These are phyloP conservation scores for Pseudorectes ferrugineus DNA, from an alignment of 2,113 vertebrate species.

Conservation along the genomic window DNA sequence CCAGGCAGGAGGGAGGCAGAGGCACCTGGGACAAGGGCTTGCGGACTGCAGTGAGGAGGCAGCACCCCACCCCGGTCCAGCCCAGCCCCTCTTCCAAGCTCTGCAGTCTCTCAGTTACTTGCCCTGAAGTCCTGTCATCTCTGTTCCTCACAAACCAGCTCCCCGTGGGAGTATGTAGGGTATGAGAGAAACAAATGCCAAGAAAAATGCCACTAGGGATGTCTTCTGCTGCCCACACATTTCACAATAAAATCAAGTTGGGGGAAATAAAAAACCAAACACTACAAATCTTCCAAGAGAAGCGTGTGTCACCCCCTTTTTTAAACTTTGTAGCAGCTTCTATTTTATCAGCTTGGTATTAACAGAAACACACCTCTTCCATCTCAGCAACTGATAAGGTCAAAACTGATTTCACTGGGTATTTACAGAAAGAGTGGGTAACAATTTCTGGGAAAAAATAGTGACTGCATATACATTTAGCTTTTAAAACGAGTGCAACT, in stretches of 20 bases:
- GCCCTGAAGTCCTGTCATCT: background rate
- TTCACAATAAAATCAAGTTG: background rate
- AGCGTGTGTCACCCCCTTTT: background rate
- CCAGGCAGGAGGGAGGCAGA: background rate
- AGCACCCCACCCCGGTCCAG: fast-evolving
- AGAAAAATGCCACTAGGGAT: background rate
- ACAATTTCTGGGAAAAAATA: background rate
- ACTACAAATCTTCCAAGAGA: background rate
- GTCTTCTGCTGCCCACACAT: background rate
- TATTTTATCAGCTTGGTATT: background rate
- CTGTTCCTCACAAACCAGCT: background rate
- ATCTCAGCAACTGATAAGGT: background rate
- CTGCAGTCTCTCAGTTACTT: background rate
- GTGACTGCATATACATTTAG: background rate
- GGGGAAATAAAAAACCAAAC: background rate
- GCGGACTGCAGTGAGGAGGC: background rate
- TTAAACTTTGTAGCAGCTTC: background rate
- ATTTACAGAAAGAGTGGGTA: background rate
- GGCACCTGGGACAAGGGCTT: fast-evolving
- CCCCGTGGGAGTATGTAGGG: background rate
- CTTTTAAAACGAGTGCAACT: background rate
- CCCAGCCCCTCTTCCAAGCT: background rate
- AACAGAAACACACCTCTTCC: background rate
- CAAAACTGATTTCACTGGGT: background rate
- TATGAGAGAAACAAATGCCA: background rate